Evolutionary conservation across 2,797 vertebrate genomes (phyloP), one percentile per base, ranked within the genome.

Genomic region (Antennarius maculatus): DNA sequence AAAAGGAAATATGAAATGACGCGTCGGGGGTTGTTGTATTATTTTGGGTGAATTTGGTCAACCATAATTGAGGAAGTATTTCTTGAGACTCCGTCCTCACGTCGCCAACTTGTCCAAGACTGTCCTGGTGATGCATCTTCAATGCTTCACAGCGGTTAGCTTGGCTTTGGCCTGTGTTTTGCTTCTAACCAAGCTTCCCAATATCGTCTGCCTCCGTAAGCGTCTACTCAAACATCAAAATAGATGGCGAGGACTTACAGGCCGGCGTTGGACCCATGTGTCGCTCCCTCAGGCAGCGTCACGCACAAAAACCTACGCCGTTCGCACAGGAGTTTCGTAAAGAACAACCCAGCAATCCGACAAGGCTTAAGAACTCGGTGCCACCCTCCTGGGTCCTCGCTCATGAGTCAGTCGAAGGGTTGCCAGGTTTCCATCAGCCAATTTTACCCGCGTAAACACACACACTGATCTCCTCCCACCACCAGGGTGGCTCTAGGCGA

Each of bases 221-320:
- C 93, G 92, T 92, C 90, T 62, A 52, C 67, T 76, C 60, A 79
- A 79, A 89, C 60, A 80, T 92, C 94, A 93, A 94, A 92, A 92
- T 91, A 86, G 92, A 93, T 92, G 94, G 92, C 85, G 83, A 86
- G 82, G 91, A 92, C 93, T 85, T 79, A 42, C 16, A 64, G 50
- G 34, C 76, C 68, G 48, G 60, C 8, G 63, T 61, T 43, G 69
- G 79, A 61, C 79, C 71, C 73, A 73, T 52, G 46, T 79, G 80
- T 79, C 77, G 93, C 86, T 72, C 94, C 95, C 93, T 87, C 92
- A 82, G 94, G 94, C 94, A 89, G 78, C 88, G 93, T 93, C 94
- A 93, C 95, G 94, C 94, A 94, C 94, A 94, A 95, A 95, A 95
- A 93, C 93, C 94, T 94, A 94, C 95, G 95, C 94, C 91, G 94